Evolutionary conservation across 1,140 invertebrate species (phyloP).

Genomic region (Meteorus sp.): DNA sequence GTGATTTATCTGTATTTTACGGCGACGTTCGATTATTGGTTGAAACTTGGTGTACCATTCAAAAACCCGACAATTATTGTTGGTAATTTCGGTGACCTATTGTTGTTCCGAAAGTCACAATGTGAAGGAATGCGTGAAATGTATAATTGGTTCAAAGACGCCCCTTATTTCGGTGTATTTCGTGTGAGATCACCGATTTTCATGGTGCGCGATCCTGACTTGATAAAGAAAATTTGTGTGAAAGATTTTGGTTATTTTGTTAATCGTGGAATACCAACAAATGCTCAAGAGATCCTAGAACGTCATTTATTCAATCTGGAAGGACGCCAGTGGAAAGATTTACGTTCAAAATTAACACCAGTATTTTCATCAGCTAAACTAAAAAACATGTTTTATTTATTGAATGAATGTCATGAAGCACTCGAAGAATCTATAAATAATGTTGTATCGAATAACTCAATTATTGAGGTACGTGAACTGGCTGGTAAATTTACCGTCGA

Average conservation of each 20-base stretch:
- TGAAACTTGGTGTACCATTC: slow-evolving; percentile 48
- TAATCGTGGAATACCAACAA: slow-evolving; percentile 52
- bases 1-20: slow-evolving; percentile 50
- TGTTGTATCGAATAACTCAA: slow-evolving; percentile 12
- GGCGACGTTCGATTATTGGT: slow-evolving; percentile 56
- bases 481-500: slow-evolving; percentile 62
- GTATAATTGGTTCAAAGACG: slow-evolving; percentile 51
- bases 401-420: slow-evolving; percentile 50
- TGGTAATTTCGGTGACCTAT: slow-evolving; percentile 49
- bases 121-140: slow-evolving; percentile 45
- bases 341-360: slow-evolving; percentile 58
- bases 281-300: slow-evolving; percentile 44
- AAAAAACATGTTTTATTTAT: slow-evolving; percentile 61
- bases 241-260: slow-evolving; percentile 61
- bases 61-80: slow-evolving; percentile 53
- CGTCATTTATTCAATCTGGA: slow-evolving; percentile 54
- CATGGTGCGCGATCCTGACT: slow-evolving; percentile 57
- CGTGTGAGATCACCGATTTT: slow-evolving; percentile 55
- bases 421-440: slow-evolving; percentile 37
- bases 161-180: slow-evolving; percentile 55
- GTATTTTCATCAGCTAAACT: slow-evolving; percentile 62
- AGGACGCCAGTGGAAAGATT: slow-evolving; percentile 57
- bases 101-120: slow-evolving; percentile 45
- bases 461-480: slow-evolving; percentile 53
- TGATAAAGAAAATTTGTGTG: slow-evolving; percentile 56